Conservation (phyloP, 1,140 invertebrate genomes). For the Heterodera carotae region DNA sequence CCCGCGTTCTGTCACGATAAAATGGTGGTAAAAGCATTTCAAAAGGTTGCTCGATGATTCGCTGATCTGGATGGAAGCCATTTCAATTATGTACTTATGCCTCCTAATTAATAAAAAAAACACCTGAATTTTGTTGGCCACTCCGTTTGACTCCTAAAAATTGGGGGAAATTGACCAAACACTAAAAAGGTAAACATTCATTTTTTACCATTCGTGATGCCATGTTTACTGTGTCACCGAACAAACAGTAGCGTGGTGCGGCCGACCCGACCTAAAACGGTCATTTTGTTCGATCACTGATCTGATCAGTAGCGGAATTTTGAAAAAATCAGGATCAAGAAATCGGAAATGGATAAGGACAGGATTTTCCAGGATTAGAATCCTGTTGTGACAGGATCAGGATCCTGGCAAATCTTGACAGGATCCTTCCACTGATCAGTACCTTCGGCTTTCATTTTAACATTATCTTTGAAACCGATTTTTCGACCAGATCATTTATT, state of each 20-base stretch:
- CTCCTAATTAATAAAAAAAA: not conserved
- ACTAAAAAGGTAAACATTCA: not conserved
- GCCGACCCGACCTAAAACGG: conserved; percentile 74
- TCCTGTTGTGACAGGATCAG: too few relatives aligned
- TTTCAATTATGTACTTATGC: conserved; percentile 20
- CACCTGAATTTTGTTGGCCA: conserved; percentile 57
- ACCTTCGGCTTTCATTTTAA: too few relatives aligned
- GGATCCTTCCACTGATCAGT: too few relatives aligned
- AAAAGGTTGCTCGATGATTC: conserved; percentile 60
- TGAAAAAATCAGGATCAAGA: too few relatives aligned
- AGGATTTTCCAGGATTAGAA: too few relatives aligned
- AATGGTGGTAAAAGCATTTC: conserved; percentile 62
- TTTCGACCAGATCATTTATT: not conserved
- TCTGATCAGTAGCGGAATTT: too few relatives aligned
- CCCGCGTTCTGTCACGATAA: conserved; percentile 56
- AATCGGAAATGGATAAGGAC: too few relatives aligned
- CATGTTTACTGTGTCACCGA: conserved; percentile 69
- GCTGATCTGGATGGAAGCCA: conserved; percentile 51
- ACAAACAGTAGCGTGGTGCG: conserved; percentile 86
- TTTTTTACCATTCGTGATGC: conserved; percentile 62
- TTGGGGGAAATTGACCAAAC: not conserved
- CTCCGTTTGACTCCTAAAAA: conserved; percentile 25
- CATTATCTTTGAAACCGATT: too few relatives aligned
- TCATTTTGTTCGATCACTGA: too few relatives aligned
- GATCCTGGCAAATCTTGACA: too few relatives aligned